phyloP scores from a whole-genome alignment of 2,888 invertebrate species.

The Gisinianus flammeolus region DNA sequence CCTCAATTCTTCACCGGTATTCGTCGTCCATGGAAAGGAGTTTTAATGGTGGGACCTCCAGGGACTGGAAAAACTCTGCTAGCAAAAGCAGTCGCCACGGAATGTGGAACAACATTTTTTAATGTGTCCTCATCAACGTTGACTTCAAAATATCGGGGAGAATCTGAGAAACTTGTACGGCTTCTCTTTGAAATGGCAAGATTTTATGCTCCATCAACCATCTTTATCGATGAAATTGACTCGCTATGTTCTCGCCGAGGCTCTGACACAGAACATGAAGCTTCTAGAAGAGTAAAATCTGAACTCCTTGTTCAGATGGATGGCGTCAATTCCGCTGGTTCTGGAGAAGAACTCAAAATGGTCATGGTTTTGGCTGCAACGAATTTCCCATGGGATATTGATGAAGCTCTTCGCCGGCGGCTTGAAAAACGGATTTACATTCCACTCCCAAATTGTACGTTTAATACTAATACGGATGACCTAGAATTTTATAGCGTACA shows the following conservation, averaged over 20 bases:
- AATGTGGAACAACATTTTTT: constrained; percentile 97
- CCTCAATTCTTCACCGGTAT: constrained; percentile 98
- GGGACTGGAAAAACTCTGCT: constrained; percentile 92
- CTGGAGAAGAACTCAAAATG: constrained; percentile 67
- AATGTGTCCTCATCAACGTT: too few relatives aligned
- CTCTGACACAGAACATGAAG: constrained; percentile 96
- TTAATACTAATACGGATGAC: too few relatives aligned
- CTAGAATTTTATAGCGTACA: background rate
- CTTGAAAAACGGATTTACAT: constrained; percentile 98
- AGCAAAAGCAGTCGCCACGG: constrained; percentile 97
- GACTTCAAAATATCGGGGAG: constrained; percentile 99
- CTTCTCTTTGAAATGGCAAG: constrained; percentile 98
- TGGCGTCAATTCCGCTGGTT: constrained; percentile 75
- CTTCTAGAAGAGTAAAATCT: constrained; percentile 93
- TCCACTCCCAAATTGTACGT: constrained; percentile 78
- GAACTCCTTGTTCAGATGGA: constrained; percentile 95
- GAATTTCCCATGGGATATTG: constrained; percentile 99
- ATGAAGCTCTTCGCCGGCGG: constrained; percentile 90
- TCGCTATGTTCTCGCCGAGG: constrained; percentile 93
- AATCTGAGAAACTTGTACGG: constrained; percentile 96
- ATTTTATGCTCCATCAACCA: constrained; percentile 97
- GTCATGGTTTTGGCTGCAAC: constrained; percentile 99
- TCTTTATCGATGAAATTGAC: too few relatives aligned
- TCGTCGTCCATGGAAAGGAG: constrained; percentile 94
- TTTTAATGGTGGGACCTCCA: constrained; percentile 73